Evolutionary conservation across 2,888 invertebrate genomes (phyloP), one percentile per base, ranked within the genome.

Genomic region (Orgyia antiqua): DNA sequence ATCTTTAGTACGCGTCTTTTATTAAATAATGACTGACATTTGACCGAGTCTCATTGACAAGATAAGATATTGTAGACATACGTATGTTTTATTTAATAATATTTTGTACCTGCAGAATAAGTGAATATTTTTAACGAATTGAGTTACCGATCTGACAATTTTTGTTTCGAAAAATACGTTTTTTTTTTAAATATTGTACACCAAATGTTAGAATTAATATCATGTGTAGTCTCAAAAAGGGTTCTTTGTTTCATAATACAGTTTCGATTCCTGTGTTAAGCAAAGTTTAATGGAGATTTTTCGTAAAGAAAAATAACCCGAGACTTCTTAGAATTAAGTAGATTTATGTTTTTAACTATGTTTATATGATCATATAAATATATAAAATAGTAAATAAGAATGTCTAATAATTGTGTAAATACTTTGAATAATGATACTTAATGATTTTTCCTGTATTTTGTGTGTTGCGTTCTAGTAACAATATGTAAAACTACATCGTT

Each of bases 391-490:
- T 11, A 19, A 8, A 11, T 10, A 26, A 12, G 8, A 24, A 24
- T 7, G 2, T 10, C 5, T 10, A 17, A 15, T 13, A 11, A 17
- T 29, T 27, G 13, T 33, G 28, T 33, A 29, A 29, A 26, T 26
- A 29, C 18, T 24, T 18, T 9, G 10, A 29, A 29, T 10, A 9
- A 27, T 7, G 7, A 4, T 4, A 4, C 2, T 7, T 19, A 1
- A 24, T 12, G 24, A 15, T n/a, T n/a, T 19, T 20, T 20, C 1
- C 13, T 13, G n/a, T 8, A 13, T 10, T n/a, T n/a, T 9, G 10
- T 13, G 7, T 32, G 58, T 54, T 60, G 41, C 54, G 57, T 57
- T 60, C 15, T 60, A 54, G 52, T 40, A 55, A 33, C 46, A 36
- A 31, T 19, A 42, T 36, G 23, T 36, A 36, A 31, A 53, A 40